Percentiles rank a stretch among this genome's conserved stretches.
These are phyloP conservation scores for Dryobotodes eremita DNA, from an alignment of 2,888 invertebrate genomes.

Conservation along the genomic window DNA sequence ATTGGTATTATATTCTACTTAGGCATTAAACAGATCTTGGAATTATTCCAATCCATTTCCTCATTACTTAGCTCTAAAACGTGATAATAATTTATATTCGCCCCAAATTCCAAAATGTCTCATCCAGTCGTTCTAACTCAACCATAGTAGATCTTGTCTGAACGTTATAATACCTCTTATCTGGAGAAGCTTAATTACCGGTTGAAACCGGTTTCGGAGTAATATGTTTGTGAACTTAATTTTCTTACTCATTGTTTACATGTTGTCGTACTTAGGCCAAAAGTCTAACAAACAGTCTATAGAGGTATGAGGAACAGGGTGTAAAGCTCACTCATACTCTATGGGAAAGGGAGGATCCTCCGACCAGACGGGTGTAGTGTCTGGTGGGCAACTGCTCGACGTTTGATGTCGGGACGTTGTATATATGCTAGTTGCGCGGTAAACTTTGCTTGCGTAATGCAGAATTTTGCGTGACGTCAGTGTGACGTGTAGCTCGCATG, in stretches of 20 bases:
- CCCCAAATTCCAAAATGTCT: background rate
- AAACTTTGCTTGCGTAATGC: too few species aligned
- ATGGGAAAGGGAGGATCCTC: too few species aligned
- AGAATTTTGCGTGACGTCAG: too few species aligned
- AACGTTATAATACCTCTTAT: slow-evolving; percentile 66
- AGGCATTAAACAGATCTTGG: background rate
- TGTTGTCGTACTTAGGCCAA: background rate
- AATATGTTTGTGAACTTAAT: slow-evolving; percentile 31
- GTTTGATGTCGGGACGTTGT: too few species aligned
- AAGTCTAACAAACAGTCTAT: background rate
- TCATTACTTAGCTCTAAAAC: background rate
- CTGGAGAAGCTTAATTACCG: slow-evolving; percentile 67
- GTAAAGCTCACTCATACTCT: too few species aligned
- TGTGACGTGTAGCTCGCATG: too few species aligned
- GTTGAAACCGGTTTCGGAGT: slow-evolving; percentile 48
- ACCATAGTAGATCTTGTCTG: slow-evolving; percentile 53
- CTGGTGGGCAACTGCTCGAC: too few species aligned
- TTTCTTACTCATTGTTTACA: background rate
- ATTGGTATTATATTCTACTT: background rate
- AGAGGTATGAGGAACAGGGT: too few species aligned
- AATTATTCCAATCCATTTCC: background rate
- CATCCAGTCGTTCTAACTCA: slow-evolving; percentile 43
- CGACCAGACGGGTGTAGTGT: too few species aligned
- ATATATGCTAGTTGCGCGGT: too few species aligned
- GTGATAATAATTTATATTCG: background rate